Conservation (phyloP, 2,113 vertebrate genomes). For the Pluvialis apricaria region DNA sequence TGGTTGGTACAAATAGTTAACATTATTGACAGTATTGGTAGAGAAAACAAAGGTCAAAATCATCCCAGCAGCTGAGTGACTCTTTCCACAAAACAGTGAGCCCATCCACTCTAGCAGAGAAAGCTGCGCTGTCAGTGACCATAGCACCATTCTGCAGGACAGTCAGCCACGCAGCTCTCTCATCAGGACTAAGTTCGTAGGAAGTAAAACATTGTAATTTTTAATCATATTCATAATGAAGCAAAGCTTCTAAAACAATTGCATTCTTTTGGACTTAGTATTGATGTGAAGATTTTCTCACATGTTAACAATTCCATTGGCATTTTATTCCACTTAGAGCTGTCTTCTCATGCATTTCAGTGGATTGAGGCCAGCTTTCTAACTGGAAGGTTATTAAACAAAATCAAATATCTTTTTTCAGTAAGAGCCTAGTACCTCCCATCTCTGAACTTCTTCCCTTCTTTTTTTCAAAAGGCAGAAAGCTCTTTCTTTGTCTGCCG, state of each 20-base stretch:
- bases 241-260: background rate
- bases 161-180: background rate
- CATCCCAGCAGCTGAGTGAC: background rate
- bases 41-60: background rate
- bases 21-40: background rate
- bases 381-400: background rate
- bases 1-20: background rate
- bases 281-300: background rate
- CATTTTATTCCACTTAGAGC: background rate
- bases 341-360: constrained; percentile 18
- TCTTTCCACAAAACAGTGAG: rapidly evolving
- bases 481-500: background rate
- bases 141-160: background rate
- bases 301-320: background rate
- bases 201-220: background rate
- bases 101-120: background rate
- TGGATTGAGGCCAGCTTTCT: constrained; percentile 1
- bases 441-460: background rate
- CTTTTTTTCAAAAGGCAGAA: background rate
- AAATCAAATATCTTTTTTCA: background rate
- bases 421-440: background rate
- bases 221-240: background rate
- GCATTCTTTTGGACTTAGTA: background rate
- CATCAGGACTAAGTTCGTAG: background rate
- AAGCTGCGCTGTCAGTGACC: background rate